Conservation (phyloP, 2,888 invertebrate genomes). For the Polyommatus icarus region DNA sequence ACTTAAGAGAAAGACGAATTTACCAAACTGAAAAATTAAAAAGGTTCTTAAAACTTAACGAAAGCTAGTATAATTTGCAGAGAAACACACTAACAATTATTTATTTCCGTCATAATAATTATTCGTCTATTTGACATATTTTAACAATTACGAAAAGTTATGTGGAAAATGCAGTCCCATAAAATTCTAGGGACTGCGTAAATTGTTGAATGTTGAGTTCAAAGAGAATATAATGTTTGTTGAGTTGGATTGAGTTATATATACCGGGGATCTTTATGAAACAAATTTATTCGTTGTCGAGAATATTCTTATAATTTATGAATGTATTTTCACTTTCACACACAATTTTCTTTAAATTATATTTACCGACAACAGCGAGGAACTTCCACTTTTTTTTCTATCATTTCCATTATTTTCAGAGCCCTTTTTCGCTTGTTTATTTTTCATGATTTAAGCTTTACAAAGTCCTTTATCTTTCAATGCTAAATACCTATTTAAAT, state of each 20-base stretch:
- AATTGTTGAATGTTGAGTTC: too few species aligned
- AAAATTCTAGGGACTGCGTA: too few species aligned
- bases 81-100: neutral
- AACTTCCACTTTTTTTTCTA: conserved; percentile 36
- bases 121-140: too few species aligned
- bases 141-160: too few species aligned
- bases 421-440: conserved; percentile 39
- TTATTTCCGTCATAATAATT: neutral
- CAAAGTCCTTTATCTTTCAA: neutral
- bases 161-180: too few species aligned
- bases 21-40: conserved; percentile 46
- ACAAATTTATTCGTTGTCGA: neutral
- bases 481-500: neutral
- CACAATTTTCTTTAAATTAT: too few species aligned
- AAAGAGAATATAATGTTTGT: too few species aligned
- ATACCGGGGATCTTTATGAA: neutral
- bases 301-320: neutral
- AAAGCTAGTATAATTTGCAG: neutral
- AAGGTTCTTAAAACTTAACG: neutral
- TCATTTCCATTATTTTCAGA: conserved; percentile 39
- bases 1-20: conserved; percentile 41
- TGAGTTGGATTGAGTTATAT: too few species aligned
- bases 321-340: neutral
- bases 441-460: conserved; percentile 35
- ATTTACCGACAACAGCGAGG: conserved; percentile 40